phyloP scores from a whole-genome alignment of 2,113 vertebrate species.

The Arizona elegans region DNA sequence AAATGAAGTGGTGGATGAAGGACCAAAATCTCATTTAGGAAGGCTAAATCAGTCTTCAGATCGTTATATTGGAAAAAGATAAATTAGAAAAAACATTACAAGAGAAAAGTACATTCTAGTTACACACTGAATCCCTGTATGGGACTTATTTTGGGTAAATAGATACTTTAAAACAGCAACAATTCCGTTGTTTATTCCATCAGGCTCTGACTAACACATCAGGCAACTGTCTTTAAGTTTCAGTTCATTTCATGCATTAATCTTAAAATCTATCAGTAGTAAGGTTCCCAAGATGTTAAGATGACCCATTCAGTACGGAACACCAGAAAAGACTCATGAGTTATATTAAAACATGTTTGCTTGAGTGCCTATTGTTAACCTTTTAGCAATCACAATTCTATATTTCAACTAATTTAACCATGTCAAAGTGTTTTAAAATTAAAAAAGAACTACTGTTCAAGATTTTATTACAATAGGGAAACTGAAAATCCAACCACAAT shows the following conservation, averaged over 20 bases:
- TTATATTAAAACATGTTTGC: not conserved
- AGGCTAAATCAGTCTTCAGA: conserved; percentile 4
- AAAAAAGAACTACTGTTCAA: not conserved
- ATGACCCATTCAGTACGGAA: not conserved
- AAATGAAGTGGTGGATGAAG: not conserved
- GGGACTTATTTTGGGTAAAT: not conserved
- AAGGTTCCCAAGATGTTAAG: not conserved
- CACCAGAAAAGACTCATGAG: not conserved
- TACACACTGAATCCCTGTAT: not conserved
- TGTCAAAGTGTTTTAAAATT: not conserved
- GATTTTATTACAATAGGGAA: not conserved
- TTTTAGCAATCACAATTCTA: not conserved
- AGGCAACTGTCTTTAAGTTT: not conserved
- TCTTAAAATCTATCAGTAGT: not conserved
- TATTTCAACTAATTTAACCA: not conserved
- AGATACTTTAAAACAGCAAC: not conserved
- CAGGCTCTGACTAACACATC: not conserved
- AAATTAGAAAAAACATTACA: not conserved
- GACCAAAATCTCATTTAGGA: not conserved
- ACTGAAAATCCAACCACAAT: not conserved
- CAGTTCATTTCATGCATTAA: not conserved
- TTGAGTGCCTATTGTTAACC: not conserved
- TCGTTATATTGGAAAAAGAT: not conserved
- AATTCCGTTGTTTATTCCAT: not conserved
- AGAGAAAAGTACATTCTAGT: not conserved